Evolutionary conservation across 2,113 vertebrate genomes (phyloP).

Genomic region (Eolophus roseicapilla): DNA sequence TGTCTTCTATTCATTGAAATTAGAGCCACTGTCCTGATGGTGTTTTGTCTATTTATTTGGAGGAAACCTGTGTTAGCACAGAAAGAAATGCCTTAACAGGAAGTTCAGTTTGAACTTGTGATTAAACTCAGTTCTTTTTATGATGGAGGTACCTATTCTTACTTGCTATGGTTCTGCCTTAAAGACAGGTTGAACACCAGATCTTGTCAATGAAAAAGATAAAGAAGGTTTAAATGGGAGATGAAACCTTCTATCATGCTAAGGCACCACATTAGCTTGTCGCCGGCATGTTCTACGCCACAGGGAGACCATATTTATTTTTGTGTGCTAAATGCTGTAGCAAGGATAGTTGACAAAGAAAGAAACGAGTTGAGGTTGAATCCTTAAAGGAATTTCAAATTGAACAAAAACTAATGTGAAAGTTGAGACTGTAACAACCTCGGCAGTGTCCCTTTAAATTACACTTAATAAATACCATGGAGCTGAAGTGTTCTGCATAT

Average conservation of each 20-base stretch:
- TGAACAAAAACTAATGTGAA: not conserved
- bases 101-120: not conserved
- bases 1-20: not conserved
- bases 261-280: not conserved
- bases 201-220: not conserved
- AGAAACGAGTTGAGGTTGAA: not conserved
- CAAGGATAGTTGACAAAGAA: not conserved
- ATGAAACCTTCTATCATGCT: not conserved
- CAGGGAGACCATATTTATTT: not conserved
- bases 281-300: not conserved
- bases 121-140: not conserved
- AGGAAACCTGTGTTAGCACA: not conserved
- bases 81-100: not conserved
- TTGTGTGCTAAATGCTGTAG: not conserved
- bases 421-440: not conserved
- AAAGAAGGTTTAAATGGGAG: not conserved
- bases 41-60: not conserved
- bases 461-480: conserved; percentile 53
- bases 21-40: not conserved
- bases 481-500: conserved; percentile 70
- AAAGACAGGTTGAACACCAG: not conserved
- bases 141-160: not conserved
- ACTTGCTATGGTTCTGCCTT: not conserved
- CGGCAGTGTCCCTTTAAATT: conserved; percentile 70
- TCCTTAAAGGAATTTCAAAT: conserved; percentile 2